Evolutionary conservation across 2,797 vertebrate genomes (phyloP), one percentile per base, ranked within the genome.

Genomic region (Smutsia gigantea): DNA sequence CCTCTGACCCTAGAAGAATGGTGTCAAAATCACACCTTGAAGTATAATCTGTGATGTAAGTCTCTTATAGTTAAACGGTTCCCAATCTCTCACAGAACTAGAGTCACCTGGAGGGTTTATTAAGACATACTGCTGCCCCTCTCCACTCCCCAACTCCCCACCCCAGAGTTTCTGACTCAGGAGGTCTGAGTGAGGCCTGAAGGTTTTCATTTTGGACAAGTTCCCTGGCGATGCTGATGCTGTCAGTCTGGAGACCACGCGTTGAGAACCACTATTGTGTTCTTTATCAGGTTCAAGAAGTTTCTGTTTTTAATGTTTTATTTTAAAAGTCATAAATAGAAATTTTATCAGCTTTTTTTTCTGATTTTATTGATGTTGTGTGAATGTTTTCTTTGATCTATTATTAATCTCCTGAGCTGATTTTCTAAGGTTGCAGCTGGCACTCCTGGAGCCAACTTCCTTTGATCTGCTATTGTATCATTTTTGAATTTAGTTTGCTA

Each of bases 251-350:
- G n/a, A 14, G 15, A 39, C 46, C 79, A 18, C 5, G 1, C 27
- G 8, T 7, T 31, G 42, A 69, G 88, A 92, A 10, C 8, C 27
- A 14, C 13, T 13, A 0, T 0, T 29, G 11, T 11, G 18, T 61
- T 68, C 23, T 90, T 51, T 5, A 14, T 61, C 1, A 0, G 66
- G 37, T 72, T 31, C 83, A 78, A 94, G 34, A 55, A 37, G 55
- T 12, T 69, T 46, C n/a, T 87, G 59, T 72, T 29, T 15, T 19
- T 37, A 17, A 13, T 46, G 14, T 49, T 84, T 63, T 61, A 31
- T 46, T 93, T 93, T 23, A 88, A 93, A 93, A 75, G 46, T 59
- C 39, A n/a, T 25, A 57, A 59, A 10, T 15, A 29, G 29, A 21
- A 51, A 34, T n/a, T 53, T 74, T n/a, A 23, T 77, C 31, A 34